Conservation (phyloP, 2,797 vertebrate species). For the Melanogrammus aeglefinus region DNA sequence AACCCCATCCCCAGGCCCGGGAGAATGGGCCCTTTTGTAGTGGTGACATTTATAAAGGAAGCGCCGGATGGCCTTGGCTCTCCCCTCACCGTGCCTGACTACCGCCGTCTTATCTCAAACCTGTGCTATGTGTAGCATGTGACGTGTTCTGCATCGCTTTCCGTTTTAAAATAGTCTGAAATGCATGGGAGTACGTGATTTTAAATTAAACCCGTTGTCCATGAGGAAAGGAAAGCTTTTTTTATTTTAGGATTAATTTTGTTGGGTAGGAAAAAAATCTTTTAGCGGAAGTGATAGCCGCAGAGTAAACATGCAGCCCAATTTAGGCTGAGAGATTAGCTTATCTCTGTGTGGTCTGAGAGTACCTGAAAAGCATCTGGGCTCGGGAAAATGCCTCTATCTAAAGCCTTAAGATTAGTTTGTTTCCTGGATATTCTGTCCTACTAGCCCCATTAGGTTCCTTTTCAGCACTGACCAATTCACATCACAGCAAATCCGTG, state of each 20-base stretch:
- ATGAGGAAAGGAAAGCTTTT: background rate
- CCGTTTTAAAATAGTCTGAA: no score
- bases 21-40: conserved; percentile 64
- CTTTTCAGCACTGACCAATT: conserved; percentile 30
- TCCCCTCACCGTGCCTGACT: background rate
- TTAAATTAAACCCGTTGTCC: no score
- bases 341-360: background rate
- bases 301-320: background rate
- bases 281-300: background rate
- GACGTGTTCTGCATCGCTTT: no score
- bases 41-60: conserved; percentile 44
- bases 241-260: background rate
- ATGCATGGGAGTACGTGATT: no score
- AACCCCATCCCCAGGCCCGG: conserved; percentile 60
- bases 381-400: no score
- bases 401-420: background rate
- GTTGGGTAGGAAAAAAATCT: background rate
- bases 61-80: conserved; percentile 28
- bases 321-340: background rate
- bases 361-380: background rate
- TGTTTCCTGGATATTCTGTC: background rate
- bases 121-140: background rate
- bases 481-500: conserved; percentile 34
- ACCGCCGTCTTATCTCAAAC: background rate
- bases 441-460: conserved; percentile 22